phyloP scores from a whole-genome alignment of 2,888 invertebrate species.

The Galerucella pusilla region DNA sequence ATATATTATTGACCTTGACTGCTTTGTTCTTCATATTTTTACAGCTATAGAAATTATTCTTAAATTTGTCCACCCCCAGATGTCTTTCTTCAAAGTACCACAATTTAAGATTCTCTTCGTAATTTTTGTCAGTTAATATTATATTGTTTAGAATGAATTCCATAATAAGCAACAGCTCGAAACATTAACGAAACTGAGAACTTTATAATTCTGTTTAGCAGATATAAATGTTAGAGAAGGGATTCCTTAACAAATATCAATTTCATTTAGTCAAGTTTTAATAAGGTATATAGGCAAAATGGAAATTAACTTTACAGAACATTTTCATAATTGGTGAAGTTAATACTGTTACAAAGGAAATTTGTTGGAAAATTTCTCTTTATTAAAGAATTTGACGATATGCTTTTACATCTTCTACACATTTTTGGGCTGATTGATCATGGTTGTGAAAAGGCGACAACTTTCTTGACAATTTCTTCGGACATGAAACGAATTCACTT shows the following conservation, averaged over 20 bases:
- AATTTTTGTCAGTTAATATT: too few species aligned
- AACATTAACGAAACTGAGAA: background rate
- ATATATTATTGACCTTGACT: too few species aligned
- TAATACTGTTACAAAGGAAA: slow-evolving; percentile 22
- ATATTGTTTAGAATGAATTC: background rate
- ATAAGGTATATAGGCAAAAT: slow-evolving; percentile 18
- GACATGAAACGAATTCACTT: background rate
- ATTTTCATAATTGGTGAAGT: slow-evolving; percentile 24
- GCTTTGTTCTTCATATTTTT: too few species aligned
- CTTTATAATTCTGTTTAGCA: slow-evolving; percentile 28
- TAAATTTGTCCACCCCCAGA: too few species aligned
- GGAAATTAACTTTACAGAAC: slow-evolving; percentile 20
- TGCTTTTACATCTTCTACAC: slow-evolving; percentile 1
- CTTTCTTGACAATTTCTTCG: background rate
- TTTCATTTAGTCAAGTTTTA: slow-evolving; percentile 25
- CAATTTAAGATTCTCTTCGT: too few species aligned
- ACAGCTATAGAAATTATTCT: too few species aligned
- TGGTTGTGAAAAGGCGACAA: background rate
- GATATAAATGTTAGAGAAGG: background rate
- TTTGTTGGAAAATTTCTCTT: slow-evolving; percentile 8
- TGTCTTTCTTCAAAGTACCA: too few species aligned
- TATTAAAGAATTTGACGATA: slow-evolving; percentile 16
- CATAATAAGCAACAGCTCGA: background rate
- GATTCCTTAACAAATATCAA: slow-evolving; percentile 28
- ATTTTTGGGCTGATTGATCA: background rate